Conservation (phyloP, 2,888 invertebrate species). For the Luperina testacea region DNA sequence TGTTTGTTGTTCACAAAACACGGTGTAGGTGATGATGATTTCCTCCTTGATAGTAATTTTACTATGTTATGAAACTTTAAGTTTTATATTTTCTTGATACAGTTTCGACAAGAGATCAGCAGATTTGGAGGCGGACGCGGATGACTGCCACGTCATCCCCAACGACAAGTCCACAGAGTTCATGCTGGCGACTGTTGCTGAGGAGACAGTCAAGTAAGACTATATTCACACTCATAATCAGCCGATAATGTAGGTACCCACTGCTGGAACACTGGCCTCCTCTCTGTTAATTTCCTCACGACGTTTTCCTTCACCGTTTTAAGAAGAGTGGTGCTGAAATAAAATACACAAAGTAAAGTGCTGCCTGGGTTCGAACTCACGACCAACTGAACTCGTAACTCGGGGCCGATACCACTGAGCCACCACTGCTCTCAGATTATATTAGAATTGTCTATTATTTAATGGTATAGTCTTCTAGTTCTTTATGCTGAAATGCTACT, state of each 20-base stretch:
- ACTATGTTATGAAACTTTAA: not conserved
- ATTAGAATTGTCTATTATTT: not conserved
- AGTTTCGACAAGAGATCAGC: slow-evolving; percentile 89
- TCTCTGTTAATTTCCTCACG: not conserved
- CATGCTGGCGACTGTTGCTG: slow-evolving; percentile 96
- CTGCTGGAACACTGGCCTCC: not conserved
- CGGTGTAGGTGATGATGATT: not conserved
- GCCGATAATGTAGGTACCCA: not conserved
- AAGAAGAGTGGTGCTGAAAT: not conserved
- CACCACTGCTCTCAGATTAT: too few species aligned
- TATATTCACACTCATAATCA: not conserved
- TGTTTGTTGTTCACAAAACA: too few species aligned
- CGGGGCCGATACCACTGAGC: too few species aligned
- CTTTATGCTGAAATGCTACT: too few species aligned
- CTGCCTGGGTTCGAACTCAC: not conserved
- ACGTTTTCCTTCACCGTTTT: not conserved
- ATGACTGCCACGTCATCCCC: slow-evolving; percentile 95
- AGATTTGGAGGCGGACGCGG: slow-evolving; percentile 90
- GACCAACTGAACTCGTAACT: too few species aligned
- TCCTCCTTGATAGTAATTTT: not conserved
- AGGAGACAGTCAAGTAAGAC: slow-evolving; percentile 94
- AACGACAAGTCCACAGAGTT: slow-evolving; percentile 97
- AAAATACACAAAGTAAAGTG: not conserved
- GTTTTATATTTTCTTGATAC: slow-evolving; percentile 62
- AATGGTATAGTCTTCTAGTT: not conserved